These are phyloP conservation scores for Neogale vison DNA, from an alignment of 2,113 vertebrate genomes.

Conservation along the genomic window DNA sequence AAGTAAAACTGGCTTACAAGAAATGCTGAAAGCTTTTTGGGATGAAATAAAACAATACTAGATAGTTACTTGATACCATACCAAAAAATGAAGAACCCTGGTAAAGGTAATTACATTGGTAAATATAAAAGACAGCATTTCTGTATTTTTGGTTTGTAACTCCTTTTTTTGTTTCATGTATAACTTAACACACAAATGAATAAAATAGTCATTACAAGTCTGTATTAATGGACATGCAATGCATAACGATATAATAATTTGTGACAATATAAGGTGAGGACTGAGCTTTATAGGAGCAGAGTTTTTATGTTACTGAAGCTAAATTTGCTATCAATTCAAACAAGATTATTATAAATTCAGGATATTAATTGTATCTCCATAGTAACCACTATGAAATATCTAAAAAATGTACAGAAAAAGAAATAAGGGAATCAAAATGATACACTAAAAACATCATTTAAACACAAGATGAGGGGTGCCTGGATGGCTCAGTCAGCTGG, in stretches of 20 bases:
- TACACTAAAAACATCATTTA: neutral
- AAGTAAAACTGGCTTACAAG: neutral
- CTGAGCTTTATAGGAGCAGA: neutral
- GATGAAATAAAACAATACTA: neutral
- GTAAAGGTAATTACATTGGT: neutral
- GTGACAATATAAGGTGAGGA: neutral
- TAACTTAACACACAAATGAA: neutral
- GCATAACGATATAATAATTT: neutral
- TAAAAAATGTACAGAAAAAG: neutral
- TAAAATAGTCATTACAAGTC: neutral
- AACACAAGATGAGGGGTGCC: neutral
- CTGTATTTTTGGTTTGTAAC: neutral
- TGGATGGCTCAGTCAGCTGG: neutral
- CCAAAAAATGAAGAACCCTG: neutral
- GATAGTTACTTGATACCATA: neutral
- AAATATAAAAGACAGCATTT: neutral
- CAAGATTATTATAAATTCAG: neutral
- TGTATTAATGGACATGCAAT: neutral
- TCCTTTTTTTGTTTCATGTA: neutral
- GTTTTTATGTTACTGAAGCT: neutral
- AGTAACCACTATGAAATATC: neutral
- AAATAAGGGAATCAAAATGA: neutral
- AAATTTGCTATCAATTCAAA: neutral
- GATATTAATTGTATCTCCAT: neutral
- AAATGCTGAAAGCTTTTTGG: neutral